Percentiles rank a stretch among this genome's conserved stretches.
These are phyloP conservation scores for Babylonia areolata DNA, from an alignment of 1,140 invertebrate species.

Conservation along the genomic window DNA sequence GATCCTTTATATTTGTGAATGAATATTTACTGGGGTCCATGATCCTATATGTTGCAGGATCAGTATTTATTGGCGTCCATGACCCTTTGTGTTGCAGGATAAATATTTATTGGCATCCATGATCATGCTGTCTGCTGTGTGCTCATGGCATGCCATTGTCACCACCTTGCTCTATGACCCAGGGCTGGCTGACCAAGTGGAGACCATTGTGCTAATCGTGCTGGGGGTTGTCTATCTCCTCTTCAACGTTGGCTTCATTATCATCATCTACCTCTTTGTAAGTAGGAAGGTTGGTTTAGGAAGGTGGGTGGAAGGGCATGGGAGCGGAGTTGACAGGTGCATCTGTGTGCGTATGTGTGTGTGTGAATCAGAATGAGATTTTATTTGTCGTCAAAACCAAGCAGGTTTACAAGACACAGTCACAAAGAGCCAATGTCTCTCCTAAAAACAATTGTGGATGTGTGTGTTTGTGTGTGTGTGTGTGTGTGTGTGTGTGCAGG, in stretches of 20 bases:
- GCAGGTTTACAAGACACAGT: no score
- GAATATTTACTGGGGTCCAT: no score
- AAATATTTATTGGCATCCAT: conserved; percentile 74
- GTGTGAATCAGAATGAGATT: background rate
- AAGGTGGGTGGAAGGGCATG: no score
- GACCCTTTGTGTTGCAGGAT: conserved; percentile 59
- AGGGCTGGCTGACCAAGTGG: conserved; percentile 57
- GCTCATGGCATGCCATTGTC: conserved; percentile 74
- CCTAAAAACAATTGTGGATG: no score
- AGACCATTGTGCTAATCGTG: conserved; percentile 64
- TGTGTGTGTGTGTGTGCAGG: background rate
- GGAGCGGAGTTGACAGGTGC: background rate
- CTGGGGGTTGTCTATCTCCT: conserved; percentile 66
- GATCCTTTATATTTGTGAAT: no score
- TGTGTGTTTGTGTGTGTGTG: background rate
- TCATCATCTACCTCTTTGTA: conserved; percentile 71
- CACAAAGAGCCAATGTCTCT: no score
- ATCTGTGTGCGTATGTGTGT: conserved; percentile 5
- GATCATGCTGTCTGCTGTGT: conserved; percentile 71
- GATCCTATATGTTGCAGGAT: no score
- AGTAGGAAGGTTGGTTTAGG: conserved; percentile 37
- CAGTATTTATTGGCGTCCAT: no score
- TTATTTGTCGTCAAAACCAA: background rate
- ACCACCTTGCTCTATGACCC: conserved; percentile 56
- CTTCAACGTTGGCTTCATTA: conserved; percentile 72